Percentiles rank a stretch among this genome's conserved stretches.
Conservation (phyloP, 2,888 invertebrate species). For the Hedychridium roseum region DNA sequence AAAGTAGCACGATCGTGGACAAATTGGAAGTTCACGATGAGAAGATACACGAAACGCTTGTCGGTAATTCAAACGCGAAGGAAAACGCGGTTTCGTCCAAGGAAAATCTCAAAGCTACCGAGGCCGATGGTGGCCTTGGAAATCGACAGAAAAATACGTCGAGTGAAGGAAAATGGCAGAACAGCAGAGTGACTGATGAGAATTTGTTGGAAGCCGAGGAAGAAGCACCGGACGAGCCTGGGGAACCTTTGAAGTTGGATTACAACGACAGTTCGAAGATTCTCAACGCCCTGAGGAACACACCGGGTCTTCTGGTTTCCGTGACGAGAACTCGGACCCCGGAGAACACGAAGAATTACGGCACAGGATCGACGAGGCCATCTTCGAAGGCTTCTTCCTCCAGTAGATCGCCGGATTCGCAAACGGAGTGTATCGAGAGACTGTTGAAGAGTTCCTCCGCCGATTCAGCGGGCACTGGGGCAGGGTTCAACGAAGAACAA, state of each 20-base stretch:
- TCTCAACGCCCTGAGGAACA: conserved; percentile 53
- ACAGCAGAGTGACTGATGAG: background rate
- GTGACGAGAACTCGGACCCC: conserved; percentile 43
- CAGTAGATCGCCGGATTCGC: conserved; percentile 50
- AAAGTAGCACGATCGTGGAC: no score
- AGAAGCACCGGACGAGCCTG: conserved; percentile 35
- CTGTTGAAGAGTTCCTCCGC: conserved; percentile 21
- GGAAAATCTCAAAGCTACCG: conserved; percentile 21
- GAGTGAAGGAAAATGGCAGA: conserved; percentile 18
- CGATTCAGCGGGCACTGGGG: conserved; percentile 17
- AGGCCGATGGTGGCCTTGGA: conserved; percentile 30
- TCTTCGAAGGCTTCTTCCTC: conserved; percentile 37
- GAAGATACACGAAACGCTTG: conserved; percentile 16
- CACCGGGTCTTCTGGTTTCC: conserved; percentile 55
- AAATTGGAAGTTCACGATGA: conserved; percentile 31
- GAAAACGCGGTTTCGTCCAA: conserved; percentile 15
- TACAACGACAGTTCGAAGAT: conserved; percentile 51
- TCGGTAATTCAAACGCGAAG: no score
- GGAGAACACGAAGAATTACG: conserved; percentile 24
- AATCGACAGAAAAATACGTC: conserved; percentile 14
- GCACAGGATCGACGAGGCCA: conserved; percentile 12
- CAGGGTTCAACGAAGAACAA: conserved; percentile 4
- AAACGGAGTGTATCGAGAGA: conserved; percentile 43
- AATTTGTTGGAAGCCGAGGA: conserved; percentile 22
- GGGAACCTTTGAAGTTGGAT: conserved; percentile 32